A percentile compares a stretch with the other conserved stretches of the same genome.
These are phyloP conservation scores for Limnephilus lunatus DNA, from an alignment of 2,888 invertebrate species.

Conservation along the genomic window DNA sequence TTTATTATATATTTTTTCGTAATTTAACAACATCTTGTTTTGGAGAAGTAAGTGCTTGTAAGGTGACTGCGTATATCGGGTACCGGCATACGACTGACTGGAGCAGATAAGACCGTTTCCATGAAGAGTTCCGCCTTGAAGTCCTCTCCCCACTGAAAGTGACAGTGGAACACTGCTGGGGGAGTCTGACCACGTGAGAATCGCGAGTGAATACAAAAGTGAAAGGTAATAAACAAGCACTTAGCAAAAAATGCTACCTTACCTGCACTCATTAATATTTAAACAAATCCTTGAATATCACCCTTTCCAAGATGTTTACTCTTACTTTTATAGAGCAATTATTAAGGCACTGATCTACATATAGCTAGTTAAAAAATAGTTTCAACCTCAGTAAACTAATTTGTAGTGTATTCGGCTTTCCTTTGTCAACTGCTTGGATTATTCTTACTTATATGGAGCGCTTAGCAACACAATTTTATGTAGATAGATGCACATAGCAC, in stretches of 20 bases:
- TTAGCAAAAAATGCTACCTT: neutral
- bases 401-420: neutral
- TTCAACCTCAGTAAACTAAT: neutral
- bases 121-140: slow-evolving; percentile 58
- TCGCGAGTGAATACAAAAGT: neutral
- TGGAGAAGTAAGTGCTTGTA: neutral
- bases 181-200: slow-evolving; percentile 10
- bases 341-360: neutral
- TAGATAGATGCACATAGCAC: too few relatives aligned
- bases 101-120: slow-evolving; percentile 48
- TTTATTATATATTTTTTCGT: slow-evolving; percentile 37
- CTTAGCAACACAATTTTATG: neutral
- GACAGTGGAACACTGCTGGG: slow-evolving; percentile 39
- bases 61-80: slow-evolving; percentile 55
- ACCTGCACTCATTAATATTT: neutral
- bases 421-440: neutral
- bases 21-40: slow-evolving; percentile 32
- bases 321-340: neutral
- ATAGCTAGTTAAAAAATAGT: neutral
- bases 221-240: neutral
- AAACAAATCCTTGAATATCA: neutral
- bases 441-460: neutral
- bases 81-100: slow-evolving; percentile 59
- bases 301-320: neutral
- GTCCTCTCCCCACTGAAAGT: slow-evolving; percentile 52